Evolutionary conservation across 2,113 vertebrate species (phyloP).

Genomic region (Cyanocitta stelleri): DNA sequence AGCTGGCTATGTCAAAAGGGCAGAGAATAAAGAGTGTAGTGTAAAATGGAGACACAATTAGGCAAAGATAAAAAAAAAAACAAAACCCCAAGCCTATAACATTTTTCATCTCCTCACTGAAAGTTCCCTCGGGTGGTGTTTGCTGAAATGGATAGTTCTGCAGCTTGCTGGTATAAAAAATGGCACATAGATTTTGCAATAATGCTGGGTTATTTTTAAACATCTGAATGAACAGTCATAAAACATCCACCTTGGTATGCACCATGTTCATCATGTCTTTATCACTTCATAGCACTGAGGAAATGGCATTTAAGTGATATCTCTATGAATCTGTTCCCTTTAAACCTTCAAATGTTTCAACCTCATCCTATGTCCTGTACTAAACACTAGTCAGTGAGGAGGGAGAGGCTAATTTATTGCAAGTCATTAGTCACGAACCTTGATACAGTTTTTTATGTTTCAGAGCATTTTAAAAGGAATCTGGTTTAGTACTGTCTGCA

Average conservation of each 20-base stretch:
- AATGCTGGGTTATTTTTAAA: constrained; percentile 8
- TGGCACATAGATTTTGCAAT: neutral
- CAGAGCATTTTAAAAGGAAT: neutral
- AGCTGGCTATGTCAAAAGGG: constrained; percentile 77
- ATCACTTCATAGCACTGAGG: neutral
- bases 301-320: neutral
- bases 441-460: neutral
- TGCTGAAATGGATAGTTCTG: constrained; percentile 20
- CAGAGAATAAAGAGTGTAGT: constrained; percentile 78
- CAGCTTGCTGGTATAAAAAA: constrained; percentile 19
- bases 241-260: neutral
- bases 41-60: constrained; percentile 68
- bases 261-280: neutral
- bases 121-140: constrained; percentile 19
- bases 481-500: neutral
- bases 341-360: neutral
- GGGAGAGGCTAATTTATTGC: neutral
- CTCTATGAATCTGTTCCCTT: neutral
- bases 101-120: constrained; percentile 14
- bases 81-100: constrained; percentile 25
- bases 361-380: neutral
- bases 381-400: neutral
- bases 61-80: constrained; percentile 54
- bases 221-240: neutral
- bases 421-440: neutral